Percentiles rank a stretch among this genome's conserved stretches.
Evolutionary conservation across 2,113 vertebrate genomes (phyloP).

Genomic region (Desmodus rotundus): DNA sequence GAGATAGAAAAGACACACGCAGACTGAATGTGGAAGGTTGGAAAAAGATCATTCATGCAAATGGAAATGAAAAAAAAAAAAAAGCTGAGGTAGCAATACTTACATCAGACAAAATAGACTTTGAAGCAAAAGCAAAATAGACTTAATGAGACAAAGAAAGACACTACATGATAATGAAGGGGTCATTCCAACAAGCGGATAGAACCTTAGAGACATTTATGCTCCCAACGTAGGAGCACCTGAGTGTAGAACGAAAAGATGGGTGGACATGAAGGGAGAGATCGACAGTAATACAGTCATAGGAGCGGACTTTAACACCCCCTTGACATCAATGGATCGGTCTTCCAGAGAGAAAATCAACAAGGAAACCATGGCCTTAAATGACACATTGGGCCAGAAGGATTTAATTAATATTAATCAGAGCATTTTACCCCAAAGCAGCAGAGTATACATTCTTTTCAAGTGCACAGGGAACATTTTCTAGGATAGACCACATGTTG

Average conservation of each 20-base stretch:
- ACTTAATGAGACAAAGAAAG: neutral
- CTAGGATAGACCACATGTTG: too few relatives aligned
- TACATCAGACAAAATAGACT: neutral
- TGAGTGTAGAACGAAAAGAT: neutral
- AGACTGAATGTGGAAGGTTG: neutral
- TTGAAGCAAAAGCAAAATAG: neutral
- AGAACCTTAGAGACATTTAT: neutral
- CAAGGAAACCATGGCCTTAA: too few relatives aligned
- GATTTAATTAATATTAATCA: too few relatives aligned
- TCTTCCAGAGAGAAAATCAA: too few relatives aligned
- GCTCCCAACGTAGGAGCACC: neutral
- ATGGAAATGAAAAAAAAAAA: neutral
- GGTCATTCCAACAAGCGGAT: neutral
- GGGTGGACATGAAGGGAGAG: neutral
- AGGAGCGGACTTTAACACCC: neutral
- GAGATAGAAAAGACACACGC: neutral
- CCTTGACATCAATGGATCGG: too few relatives aligned
- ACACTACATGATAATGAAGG: too few relatives aligned
- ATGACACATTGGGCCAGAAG: too few relatives aligned
- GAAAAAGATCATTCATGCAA: neutral
- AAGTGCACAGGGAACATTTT: too few relatives aligned
- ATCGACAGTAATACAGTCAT: neutral
- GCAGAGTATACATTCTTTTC: too few relatives aligned
- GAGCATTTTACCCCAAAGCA: too few relatives aligned
- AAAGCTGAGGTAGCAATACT: neutral